Evolutionary conservation across 2,113 vertebrate species (phyloP), one percentile per base, ranked within the genome.

Genomic region (Eurypyga helias): DNA sequence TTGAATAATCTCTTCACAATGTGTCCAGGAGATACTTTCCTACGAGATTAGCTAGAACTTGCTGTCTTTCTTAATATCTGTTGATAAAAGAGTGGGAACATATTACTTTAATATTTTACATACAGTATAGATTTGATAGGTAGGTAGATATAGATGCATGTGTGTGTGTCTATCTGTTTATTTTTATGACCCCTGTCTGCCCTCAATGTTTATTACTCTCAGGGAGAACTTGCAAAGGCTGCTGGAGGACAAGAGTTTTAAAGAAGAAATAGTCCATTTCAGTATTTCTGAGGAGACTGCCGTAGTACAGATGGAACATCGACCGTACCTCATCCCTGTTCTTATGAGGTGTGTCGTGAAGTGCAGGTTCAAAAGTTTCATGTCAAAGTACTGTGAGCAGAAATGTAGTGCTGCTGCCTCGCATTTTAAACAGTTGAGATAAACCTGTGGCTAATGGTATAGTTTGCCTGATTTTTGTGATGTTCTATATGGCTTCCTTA

Each of bases 221-320:
- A 99, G 99, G 96, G 99, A 99, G 94, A 99, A 99, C 83, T 98
- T 99, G n/a, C 97, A 99, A 97, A 98, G 98, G 62, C 97, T 99
- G 1, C 97, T 99, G 92, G 98, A 99, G 3, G 99, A 99, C 97
- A 99, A 98, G 97, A 98, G 97, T 95, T 99, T 99, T 97, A 99
- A 99, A 97, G 99, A 99, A 88, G 99, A 99, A 97, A 99, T 99
- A 31, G 98, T 99, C 34, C 99, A 99, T 97, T 99, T 99, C 95
- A 99, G 98, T 96, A 99, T 99, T 93, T 98, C 99, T 28, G 99
- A 99, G 95, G 99, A 99, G 79, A 99, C 98, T 0, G 38, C 98
- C 7, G 97, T 99, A 38, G 98, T 99, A 14, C 98, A 99, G 92
- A 79, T 94, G n/a, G 97, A 98, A 6, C 99, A 99, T 97, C 98